A percentile compares a stretch with the other conserved stretches of the same genome.
phyloP scores from a whole-genome alignment of 2,888 invertebrate species.

The Osmoderma eremita region DNA sequence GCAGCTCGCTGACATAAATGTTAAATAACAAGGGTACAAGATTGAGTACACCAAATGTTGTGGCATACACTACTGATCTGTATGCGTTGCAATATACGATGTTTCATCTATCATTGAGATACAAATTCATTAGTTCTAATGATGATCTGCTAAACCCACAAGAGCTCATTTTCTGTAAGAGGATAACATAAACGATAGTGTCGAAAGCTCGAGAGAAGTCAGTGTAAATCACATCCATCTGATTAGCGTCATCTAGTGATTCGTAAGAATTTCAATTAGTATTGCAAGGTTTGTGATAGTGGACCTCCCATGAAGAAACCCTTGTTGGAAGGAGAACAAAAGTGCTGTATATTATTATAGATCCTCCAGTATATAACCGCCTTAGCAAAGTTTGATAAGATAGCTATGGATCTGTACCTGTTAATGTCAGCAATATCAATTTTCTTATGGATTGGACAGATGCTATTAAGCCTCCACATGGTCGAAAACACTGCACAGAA shows the following conservation, averaged over 20 bases:
- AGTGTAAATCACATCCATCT: slow-evolving; percentile 6
- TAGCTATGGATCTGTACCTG: slow-evolving; percentile 37
- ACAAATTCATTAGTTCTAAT: neutral
- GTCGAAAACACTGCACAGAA: neutral
- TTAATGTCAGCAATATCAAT: slow-evolving; percentile 1
- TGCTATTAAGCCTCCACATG: neutral
- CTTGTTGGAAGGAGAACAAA: neutral
- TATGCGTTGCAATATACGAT: neutral
- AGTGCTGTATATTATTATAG: neutral
- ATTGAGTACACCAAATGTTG: neutral
- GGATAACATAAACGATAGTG: neutral
- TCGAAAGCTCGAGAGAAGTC: slow-evolving; percentile 5
- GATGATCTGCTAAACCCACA: slow-evolving; percentile 5
- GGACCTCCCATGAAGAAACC: neutral
- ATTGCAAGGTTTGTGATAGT: neutral
- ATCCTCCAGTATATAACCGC: neutral
- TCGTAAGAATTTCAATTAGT: neutral
- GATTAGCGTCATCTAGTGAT: slow-evolving; percentile 1
- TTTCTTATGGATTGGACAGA: too few species aligned
- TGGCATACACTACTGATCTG: neutral
- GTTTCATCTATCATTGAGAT: neutral
- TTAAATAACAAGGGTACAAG: too few species aligned
- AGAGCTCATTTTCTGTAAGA: slow-evolving; percentile 2
- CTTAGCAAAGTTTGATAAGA: slow-evolving; percentile 38
- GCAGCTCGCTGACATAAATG: too few species aligned